A percentile compares a stretch with the other conserved stretches of the same genome.
These are phyloP conservation scores for Myiagra hebetior DNA, from an alignment of 2,113 vertebrate genomes.

Conservation along the genomic window DNA sequence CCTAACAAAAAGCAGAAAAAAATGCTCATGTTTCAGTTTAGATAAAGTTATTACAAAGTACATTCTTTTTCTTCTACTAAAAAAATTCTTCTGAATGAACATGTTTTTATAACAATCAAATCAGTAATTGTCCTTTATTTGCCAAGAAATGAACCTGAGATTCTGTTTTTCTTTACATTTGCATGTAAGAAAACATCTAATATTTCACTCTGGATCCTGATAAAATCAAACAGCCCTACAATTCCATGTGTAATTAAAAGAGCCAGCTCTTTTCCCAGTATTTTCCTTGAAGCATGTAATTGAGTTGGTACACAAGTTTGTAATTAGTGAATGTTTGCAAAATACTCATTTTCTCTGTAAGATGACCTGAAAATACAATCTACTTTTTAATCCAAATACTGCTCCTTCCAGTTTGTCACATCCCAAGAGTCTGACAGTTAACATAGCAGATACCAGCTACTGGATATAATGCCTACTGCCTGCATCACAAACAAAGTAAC, in stretches of 20 bases:
- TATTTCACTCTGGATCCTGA: not conserved
- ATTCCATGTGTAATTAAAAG: not conserved
- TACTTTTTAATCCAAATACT: not conserved
- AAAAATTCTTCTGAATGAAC: not conserved
- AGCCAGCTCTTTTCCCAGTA: not conserved
- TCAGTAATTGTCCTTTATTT: not conserved
- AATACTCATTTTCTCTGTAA: not conserved
- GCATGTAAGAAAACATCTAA: not conserved
- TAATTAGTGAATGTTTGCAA: not conserved
- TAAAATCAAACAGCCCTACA: not conserved
- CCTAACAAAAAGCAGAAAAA: not conserved
- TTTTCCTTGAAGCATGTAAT: not conserved
- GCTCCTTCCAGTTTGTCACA: not conserved
- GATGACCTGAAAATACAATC: not conserved
- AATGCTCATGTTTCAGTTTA: not conserved
- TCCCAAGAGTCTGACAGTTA: not conserved
- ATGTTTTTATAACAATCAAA: not conserved
- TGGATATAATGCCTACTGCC: not conserved
- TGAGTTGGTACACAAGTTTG: not conserved
- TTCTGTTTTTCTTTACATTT: not conserved
- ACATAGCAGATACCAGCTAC: accelerated
- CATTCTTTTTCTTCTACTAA: not conserved
- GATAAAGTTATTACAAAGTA: not conserved
- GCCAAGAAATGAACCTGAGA: not conserved
- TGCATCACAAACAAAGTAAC: not conserved